Percentiles rank a stretch among this genome's conserved stretches.
These are phyloP conservation scores for Bucorvus abyssinicus DNA, from an alignment of 2,797 vertebrate species.

Conservation along the genomic window DNA sequence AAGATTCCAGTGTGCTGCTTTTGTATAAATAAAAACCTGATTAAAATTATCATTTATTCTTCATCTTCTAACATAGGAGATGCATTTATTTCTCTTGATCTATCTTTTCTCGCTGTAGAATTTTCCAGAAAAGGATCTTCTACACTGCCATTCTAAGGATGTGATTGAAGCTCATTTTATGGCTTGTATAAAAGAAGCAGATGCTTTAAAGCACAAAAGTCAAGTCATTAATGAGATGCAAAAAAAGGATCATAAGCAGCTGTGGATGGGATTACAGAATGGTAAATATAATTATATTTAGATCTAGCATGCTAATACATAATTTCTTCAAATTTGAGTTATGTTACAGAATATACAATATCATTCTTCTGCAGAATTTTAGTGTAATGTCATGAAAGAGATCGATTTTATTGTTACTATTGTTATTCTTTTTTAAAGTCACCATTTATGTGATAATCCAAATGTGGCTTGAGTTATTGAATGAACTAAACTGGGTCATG, in stretches of 20 bases:
- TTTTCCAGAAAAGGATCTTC: slow-evolving; percentile 93
- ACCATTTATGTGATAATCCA: neutral
- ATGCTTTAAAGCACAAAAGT: slow-evolving; percentile 97
- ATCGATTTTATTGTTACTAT: neutral
- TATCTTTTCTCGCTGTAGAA: slow-evolving; percentile 75
- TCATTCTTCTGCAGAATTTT: neutral
- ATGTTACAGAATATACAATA: neutral
- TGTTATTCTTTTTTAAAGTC: neutral
- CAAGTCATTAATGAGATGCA: slow-evolving; percentile 99
- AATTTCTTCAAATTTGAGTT: neutral
- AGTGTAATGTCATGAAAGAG: neutral
- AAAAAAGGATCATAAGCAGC: slow-evolving; percentile 98
- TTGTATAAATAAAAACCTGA: neutral
- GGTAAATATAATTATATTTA: slow-evolving; percentile 76
- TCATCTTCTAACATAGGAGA: neutral
- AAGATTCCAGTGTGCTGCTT: neutral
- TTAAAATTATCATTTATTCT: neutral
- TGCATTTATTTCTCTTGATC: slow-evolving; percentile 9
- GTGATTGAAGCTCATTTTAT: slow-evolving; percentile 98
- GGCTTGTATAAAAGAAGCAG: slow-evolving; percentile 98
- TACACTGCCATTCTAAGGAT: slow-evolving; percentile 91
- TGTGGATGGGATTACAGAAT: slow-evolving; percentile 99
- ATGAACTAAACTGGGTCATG: neutral
- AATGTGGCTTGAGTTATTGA: neutral
- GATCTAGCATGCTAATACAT: neutral